Evolutionary conservation across 2,888 invertebrate species (phyloP).

Genomic region (Agrotis exclamationis): DNA sequence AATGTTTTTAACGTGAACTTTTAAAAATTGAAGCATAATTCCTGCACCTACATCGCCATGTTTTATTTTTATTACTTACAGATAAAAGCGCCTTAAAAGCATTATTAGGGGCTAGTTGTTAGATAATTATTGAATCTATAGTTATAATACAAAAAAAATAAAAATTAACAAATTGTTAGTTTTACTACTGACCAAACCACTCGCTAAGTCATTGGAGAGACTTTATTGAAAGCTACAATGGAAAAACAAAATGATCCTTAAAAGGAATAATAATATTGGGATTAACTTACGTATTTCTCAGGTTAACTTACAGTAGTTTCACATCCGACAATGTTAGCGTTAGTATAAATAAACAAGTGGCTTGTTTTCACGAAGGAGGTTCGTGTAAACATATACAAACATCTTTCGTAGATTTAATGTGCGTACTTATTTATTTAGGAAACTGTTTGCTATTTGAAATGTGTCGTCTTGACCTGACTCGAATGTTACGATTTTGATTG

Average conservation of each 20-base stretch:
- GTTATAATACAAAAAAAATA: too few relatives aligned
- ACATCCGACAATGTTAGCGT: slow-evolving; percentile 14
- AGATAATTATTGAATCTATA: too few relatives aligned
- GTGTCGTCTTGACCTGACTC: slow-evolving; percentile 48
- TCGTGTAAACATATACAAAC: slow-evolving; percentile 45
- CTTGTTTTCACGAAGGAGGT: slow-evolving; percentile 51
- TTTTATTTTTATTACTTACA: neutral
- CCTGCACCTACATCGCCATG: too few relatives aligned
- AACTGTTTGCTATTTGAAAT: slow-evolving; percentile 55
- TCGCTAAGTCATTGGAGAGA: neutral
- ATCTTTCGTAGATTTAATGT: slow-evolving; percentile 52
- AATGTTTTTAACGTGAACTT: too few relatives aligned
- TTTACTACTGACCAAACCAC: too few relatives aligned
- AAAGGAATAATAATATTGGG: neutral
- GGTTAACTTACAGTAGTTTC: neutral
- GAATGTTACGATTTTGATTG: slow-evolving; percentile 32
- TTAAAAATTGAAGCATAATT: neutral
- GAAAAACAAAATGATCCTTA: slow-evolving; percentile 5
- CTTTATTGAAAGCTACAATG: neutral
- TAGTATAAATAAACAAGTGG: slow-evolving; percentile 40
- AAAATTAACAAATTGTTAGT: too few relatives aligned
- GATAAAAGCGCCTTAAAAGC: too few relatives aligned
- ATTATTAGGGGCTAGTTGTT: neutral
- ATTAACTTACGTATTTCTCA: neutral
- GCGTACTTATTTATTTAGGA: slow-evolving; percentile 60